Conservation (phyloP, 2,888 invertebrate species). For the Allygus modestus region DNA sequence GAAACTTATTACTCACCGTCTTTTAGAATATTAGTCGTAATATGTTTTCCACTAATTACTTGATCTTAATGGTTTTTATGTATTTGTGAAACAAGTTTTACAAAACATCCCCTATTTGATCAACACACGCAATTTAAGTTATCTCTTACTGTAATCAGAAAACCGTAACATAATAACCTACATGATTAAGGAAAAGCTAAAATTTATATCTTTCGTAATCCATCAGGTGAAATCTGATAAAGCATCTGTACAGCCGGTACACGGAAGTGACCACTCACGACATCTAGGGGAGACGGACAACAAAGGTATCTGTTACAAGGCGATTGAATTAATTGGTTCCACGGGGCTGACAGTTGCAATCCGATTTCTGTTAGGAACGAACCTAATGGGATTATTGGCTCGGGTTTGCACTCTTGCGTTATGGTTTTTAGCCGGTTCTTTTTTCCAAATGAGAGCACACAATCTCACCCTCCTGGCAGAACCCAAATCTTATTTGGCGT, state of each 20-base stretch:
- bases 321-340: constrained; percentile 33
- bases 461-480: background rate
- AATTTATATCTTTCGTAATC: constrained; percentile 29
- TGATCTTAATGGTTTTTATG: too few relatives aligned
- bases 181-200: background rate
- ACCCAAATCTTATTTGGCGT: background rate
- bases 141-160: background rate
- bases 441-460: background rate
- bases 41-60: too few relatives aligned
- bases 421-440: constrained; percentile 11
- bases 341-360: constrained; percentile 10
- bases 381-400: constrained; percentile 41
- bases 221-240: constrained; percentile 23
- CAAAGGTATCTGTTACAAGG: constrained; percentile 25
- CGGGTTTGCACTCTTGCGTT: constrained; percentile 32
- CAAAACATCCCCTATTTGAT: too few relatives aligned
- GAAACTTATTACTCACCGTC: too few relatives aligned
- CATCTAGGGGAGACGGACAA: background rate
- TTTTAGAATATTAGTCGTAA: too few relatives aligned
- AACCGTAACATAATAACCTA: background rate
- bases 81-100: too few relatives aligned
- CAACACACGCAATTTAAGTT: too few relatives aligned
- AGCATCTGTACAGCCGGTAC: background rate
- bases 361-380: constrained; percentile 29
- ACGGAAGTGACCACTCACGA: constrained; percentile 16